Evolutionary conservation across 2,797 vertebrate species (phyloP), one percentile per base, ranked within the genome.

Genomic region (Pseudochromis fuscus): DNA sequence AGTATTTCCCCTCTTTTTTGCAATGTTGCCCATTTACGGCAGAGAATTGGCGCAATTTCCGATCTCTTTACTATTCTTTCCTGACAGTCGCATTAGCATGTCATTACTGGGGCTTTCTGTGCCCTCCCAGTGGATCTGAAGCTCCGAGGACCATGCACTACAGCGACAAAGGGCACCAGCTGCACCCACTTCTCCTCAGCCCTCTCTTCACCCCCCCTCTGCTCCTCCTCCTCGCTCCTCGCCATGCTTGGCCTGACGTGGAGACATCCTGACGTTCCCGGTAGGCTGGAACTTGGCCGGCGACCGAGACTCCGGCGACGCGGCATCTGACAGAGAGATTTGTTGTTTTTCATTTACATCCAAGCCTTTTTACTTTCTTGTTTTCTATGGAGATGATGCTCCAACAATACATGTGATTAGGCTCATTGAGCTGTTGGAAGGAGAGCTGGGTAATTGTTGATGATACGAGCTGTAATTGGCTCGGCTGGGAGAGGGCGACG

Each of bases 1-100:
- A 88, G 82, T 83, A 80, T 84, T 87, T 86, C 85, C 87, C 79
- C 78, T 83, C 72, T 81, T 84, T 86, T 89, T 79, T 74, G 73
- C 65, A 74, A 84, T 81, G 89, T 83, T 87, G 88, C 83, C 89
- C 87, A 92, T 94, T 94, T 92, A 92, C 49, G 82, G 87, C 72
- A 82, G 81, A 88, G 90, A 90, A 91, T 93, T 90, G 91, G 92
- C 89, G 82, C 89, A 91, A 93, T 94, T 94, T 94, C 92, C 91
- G 90, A 93, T 92, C 81, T 86, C 87, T 92, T 83, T 75, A 89
- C 86, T 91, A 92, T 93, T 94, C 91, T 93, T 93, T 93, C 85
- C 89, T 91, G 90, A 91, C 93, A 91, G 91, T 91, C 88, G 90
- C 90, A 94, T 94, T 94, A 94, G 91, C 91, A 93, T 93, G 89